Evolutionary conservation across 2,113 vertebrate genomes (phyloP), one percentile per base, ranked within the genome.

Genomic region (Hyaena hyaena): DNA sequence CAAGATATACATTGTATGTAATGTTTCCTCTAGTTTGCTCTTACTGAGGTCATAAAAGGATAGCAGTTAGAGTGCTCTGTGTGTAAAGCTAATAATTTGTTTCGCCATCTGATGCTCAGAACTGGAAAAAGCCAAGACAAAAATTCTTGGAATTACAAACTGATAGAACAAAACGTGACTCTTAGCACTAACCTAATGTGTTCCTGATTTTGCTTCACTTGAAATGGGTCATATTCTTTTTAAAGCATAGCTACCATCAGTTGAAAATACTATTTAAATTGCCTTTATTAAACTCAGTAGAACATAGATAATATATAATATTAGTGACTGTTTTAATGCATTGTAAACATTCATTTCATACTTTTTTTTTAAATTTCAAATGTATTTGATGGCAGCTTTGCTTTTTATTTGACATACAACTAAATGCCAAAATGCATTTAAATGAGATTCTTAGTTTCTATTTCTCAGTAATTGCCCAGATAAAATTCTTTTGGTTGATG

Each of bases 381-480:
- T 96, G 82, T 92, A 89, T n/a, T 95, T 93, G 21, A 82, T 88
- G 82, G 39, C 65, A 95, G 48, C n/a, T 91, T 97, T 95, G 73
- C 39, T 80, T 97, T 97, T 83, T 96, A 94, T 96, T 91, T 97
- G 89, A 55, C 68, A 80, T 95, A n/a, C 86, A 96, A 84, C 50
- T 71, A 94, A 97, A 84, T 93, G 79, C 63, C 83, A 96, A 80
- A 83, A 39, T 96, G 26, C 15, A 95, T 63, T 89, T 95, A 86
- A 84, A 26, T 97, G 96, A 35, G 83, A 65, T 96, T 93, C 50
- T 94, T 94, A 93, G 86, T 96, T 93, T 96, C 95, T 96, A 0
- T 81, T 95, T 96, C 84, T 92, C 73, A 61, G 61, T 88, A 96
- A 85, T 83, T 97, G 77, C 68, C 31, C 85, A 86, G 77, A 88